Base-by-base conservation (phyloP, 1,140 invertebrate species). In the Atopsyche davidsoni region DNA sequence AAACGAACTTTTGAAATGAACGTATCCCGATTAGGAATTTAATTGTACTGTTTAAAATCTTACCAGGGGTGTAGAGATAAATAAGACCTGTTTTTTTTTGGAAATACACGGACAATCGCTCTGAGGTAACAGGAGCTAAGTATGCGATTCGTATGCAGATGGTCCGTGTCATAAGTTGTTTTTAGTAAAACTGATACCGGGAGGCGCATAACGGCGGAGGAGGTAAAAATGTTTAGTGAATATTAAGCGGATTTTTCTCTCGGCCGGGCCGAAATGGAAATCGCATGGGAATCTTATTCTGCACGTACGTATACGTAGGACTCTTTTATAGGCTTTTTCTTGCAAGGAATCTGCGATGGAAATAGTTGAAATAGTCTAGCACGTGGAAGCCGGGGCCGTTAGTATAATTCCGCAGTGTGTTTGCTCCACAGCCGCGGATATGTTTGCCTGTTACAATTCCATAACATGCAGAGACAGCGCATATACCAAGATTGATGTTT, bases 61-160 rank as follows among this genome's bases (percentile, higher is more conserved):
- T 36, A 36, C 14, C 22, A 51, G 48, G 34, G 18, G 38, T 44
- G 9, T 24, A 36, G 28, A 35, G 21, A 21, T 45, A 44, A 45
- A 31, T 32, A 51, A 23, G 23, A 39, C n/a, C n/a, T n/a, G 41
- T 31, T 51, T 32, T 51, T 51, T 51, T 44, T 39, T 46, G 21
- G 34, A 46, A 34, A 13, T 46, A 36, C 24, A 34, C 4, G 22
- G 39, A 49, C 46, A 40, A 42, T 34, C 36, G 39, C 47, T 51
- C 46, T 39, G 19, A 46, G 42, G 45, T 46, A 45, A 19, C 50
- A 19, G 43, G 55, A 57, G 50, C 41, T 49, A 53, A 52, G 53
- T 47, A 50, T 31, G 23, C 55, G 35, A 57, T 57, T 57, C 47
- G 55, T 57, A 57, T 57, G 55, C 51, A 53, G 50, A 57, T 57